phyloP scores from a whole-genome alignment of 2,797 vertebrate species.

The Liasis olivaceus region DNA sequence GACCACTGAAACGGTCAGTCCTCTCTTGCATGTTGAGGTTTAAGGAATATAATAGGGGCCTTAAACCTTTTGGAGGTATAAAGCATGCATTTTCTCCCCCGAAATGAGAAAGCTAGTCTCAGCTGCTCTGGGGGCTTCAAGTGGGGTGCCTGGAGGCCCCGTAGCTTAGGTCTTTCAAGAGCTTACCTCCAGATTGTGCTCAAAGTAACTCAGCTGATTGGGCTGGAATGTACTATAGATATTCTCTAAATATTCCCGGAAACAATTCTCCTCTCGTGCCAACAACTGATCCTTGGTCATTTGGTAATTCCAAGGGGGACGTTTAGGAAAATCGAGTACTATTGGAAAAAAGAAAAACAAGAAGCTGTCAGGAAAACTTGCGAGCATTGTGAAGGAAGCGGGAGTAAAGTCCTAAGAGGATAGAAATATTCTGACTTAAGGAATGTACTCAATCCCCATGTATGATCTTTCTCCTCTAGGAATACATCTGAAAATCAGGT shows the following conservation, averaged over 20 bases:
- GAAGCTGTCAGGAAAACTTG: neutral
- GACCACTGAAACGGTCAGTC: neutral
- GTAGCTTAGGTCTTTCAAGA: neutral
- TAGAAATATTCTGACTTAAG: neutral
- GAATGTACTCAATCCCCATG: neutral
- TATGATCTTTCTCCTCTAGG: neutral
- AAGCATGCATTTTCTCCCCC: neutral
- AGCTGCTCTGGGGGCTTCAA: neutral
- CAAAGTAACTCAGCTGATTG: conserved; percentile 88
- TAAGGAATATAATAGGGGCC: neutral
- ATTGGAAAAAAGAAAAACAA: conserved; percentile 7
- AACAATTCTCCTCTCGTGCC: conserved; percentile 86
- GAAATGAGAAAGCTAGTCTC: neutral
- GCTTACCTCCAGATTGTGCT: conserved; percentile 92
- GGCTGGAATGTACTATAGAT: conserved; percentile 82
- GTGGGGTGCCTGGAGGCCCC: neutral
- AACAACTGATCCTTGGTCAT: conserved; percentile 87
- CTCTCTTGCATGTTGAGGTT: neutral
- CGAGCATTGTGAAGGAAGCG: neutral
- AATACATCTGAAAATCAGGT: neutral
- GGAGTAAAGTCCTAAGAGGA: neutral
- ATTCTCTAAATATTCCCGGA: conserved; percentile 82
- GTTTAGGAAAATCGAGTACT: conserved; percentile 88
- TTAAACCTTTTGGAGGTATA: neutral
- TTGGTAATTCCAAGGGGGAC: conserved; percentile 89